Percentiles rank a stretch among this genome's conserved stretches.
phyloP scores from a whole-genome alignment of 2,888 invertebrate genomes.

The Amblyjoppa proteus region DNA sequence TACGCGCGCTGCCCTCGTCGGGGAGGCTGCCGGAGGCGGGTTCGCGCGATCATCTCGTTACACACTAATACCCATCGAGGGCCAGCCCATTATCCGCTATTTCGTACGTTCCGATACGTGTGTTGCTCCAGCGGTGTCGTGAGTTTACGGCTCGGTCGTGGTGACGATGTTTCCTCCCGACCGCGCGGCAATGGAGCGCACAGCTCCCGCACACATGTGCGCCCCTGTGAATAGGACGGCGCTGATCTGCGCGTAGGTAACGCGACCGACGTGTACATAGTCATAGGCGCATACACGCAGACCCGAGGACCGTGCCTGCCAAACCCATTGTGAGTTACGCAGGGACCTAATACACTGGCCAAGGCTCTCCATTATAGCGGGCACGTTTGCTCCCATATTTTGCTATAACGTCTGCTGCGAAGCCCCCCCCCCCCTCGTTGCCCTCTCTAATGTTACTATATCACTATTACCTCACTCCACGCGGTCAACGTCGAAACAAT shows the following conservation, averaged over 20 bases:
- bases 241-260: conserved; percentile 2
- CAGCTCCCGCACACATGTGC: not conserved
- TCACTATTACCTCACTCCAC: conserved; percentile 62
- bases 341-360: conserved; percentile 56
- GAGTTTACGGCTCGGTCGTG: not conserved
- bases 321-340: conserved; percentile 64
- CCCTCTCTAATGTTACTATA: conserved; percentile 35
- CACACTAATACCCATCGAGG: conserved; percentile 54
- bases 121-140: conserved; percentile 1
- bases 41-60: conserved; percentile 49
- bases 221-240: not conserved
- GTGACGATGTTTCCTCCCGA: conserved; percentile 37
- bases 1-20: not conserved
- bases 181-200: conserved; percentile 32
- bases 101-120: conserved; percentile 42
- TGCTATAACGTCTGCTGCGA: conserved; percentile 49
- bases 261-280: conserved; percentile 16
- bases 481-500: conserved; percentile 57
- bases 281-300: conserved; percentile 6
- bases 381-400: conserved; percentile 39
- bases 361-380: conserved; percentile 62
- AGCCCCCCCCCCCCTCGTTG: not conserved
- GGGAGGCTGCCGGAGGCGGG: conserved; percentile 12
- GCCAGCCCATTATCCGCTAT: conserved; percentile 53
- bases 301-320: conserved; percentile 22